phyloP scores from a whole-genome alignment of 2,888 invertebrate species.

The Piscicola geometra region DNA sequence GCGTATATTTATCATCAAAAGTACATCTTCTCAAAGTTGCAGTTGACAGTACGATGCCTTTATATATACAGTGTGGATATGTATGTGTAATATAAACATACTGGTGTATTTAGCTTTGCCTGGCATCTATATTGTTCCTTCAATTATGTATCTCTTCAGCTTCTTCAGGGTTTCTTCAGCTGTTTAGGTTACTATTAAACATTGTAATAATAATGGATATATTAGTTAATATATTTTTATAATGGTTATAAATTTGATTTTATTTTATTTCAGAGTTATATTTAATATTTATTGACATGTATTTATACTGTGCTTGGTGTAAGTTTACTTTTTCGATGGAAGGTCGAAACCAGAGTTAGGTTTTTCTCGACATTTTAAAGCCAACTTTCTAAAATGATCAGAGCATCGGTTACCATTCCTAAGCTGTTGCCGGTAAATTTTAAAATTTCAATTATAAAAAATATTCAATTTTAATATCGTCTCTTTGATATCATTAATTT shows the following conservation, averaged over 20 bases:
- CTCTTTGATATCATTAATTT: not conserved
- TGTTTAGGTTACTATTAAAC: not conserved
- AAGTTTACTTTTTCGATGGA: slow-evolving; percentile 13
- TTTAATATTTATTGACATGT: not conserved
- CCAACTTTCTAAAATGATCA: not conserved
- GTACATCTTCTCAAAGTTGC: no score
- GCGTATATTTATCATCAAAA: no score
- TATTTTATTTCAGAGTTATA: no score
- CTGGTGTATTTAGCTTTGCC: no score
- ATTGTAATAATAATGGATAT: not conserved
- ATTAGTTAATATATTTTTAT: not conserved
- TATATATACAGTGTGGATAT: not conserved
- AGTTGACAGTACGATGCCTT: no score
- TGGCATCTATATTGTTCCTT: no score
- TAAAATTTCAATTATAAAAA: not conserved
- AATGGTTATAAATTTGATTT: no score
- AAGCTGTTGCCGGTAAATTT: not conserved
- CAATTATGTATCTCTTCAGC: not conserved
- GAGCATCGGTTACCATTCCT: not conserved
- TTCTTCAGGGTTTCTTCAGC: not conserved
- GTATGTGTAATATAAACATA: not conserved
- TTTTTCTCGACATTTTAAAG: not conserved
- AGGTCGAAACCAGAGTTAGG: not conserved
- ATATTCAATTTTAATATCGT: not conserved
- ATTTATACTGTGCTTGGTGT: not conserved